These are phyloP conservation scores for Gorsachius goisagi DNA, from an alignment of 2,113 vertebrate species.

Conservation along the genomic window DNA sequence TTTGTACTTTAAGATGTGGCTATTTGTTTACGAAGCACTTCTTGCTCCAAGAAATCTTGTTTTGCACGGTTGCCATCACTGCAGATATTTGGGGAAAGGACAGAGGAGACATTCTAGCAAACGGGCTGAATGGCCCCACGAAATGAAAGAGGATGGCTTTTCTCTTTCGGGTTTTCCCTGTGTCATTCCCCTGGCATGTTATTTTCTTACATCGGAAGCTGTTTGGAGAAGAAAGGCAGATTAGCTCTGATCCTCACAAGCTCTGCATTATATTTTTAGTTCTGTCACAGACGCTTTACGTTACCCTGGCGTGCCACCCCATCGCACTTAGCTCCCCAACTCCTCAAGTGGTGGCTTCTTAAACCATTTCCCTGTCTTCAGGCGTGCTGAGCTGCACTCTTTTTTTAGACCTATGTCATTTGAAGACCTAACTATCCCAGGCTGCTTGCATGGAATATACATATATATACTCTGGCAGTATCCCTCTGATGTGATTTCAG, in stretches of 20 bases:
- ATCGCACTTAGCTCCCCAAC: not conserved
- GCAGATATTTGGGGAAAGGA: not conserved
- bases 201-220: not conserved
- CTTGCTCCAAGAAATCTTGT: not conserved
- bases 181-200: not conserved
- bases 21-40: not conserved
- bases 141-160: not conserved
- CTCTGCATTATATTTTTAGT: not conserved
- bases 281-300: not conserved
- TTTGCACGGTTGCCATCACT: not conserved
- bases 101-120: not conserved
- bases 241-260: not conserved
- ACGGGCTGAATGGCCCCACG: not conserved
- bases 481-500: not conserved
- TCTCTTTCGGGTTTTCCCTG: not conserved
- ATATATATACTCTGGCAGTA: accelerated
- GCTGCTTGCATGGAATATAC: not conserved
- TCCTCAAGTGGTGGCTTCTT: not conserved
- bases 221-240: not conserved
- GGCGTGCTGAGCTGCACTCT: not conserved
- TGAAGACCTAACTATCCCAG: not conserved
- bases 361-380: not conserved
- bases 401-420: not conserved
- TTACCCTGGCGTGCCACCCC: not conserved
- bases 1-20: not conserved